Evolutionary conservation across 2,113 vertebrate species (phyloP), one percentile per base, ranked within the genome.

Genomic region (Crocuta crocuta): DNA sequence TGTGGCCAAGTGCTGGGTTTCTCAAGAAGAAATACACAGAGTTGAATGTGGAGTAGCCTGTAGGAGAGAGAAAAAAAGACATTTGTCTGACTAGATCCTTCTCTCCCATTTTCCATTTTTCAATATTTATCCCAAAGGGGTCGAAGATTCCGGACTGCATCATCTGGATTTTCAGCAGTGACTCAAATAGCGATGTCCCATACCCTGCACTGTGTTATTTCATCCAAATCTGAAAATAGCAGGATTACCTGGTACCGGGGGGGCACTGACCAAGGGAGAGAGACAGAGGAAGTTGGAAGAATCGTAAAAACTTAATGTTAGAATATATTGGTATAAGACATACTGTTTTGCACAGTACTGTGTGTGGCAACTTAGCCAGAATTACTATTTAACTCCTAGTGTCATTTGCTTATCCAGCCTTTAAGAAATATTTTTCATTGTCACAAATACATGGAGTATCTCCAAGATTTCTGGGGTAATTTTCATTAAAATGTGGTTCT

Each of bases 401-500:
- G 55, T 50, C 11, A 81, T 89, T 86, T 89, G 16, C 66, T 93
- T 96, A 93, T 35, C 45, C 39, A 43, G 19, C 16, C n/a, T 70
- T 80, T 71, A 88, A 48, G 31, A 85, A 90, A 74, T 82, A 70
- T 87, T 76, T 65, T 53, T 63, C 63, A 58, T 82, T 71, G 33
- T 10, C n/a, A 90, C 26, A 74, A 87, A 78, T 83, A 3, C 28
- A 70, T 39, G 63, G 26, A 12, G 3, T 93, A n/a, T 31, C 39
- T 86, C 3, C 8, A 96, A 70, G 28, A 76, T 70, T 79, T 89
- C 21, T 23, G 12, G 23, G 13, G 11, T 78, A 58, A 88, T 93
- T 70, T 86, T 91, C 82, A 15, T 82, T 95, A 87, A 93, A 81
- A 76, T 82, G 5, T 95, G 28, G 7, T 58, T 79, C 35, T 74